phyloP scores from a whole-genome alignment of 2,113 vertebrate species.

The Machaerirhynchus nigripectus region DNA sequence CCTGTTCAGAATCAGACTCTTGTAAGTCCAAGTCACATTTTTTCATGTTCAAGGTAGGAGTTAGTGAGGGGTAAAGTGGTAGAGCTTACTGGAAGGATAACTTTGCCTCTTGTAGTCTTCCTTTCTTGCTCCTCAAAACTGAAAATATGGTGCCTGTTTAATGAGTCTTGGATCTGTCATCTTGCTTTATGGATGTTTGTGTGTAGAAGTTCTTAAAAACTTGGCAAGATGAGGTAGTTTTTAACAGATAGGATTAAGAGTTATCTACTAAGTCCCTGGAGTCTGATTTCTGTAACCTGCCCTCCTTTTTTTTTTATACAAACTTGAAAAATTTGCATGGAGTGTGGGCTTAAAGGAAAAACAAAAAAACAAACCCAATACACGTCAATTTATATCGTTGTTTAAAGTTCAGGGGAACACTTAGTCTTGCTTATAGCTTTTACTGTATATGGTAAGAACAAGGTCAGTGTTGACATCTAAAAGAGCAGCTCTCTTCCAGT shows the following conservation, averaged over 20 bases:
- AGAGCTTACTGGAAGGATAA: neutral
- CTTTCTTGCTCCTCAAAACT: neutral
- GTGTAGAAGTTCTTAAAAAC: neutral
- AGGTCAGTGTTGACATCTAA: conserved; percentile 7
- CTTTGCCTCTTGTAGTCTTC: neutral
- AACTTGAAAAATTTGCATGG: neutral
- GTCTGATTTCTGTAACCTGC: neutral
- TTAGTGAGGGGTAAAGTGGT: neutral
- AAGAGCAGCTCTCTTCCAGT: neutral
- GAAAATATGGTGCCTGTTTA: neutral
- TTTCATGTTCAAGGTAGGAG: neutral
- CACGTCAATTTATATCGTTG: conserved; percentile 6
- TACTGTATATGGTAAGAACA: conserved; percentile 64
- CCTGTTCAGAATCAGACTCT: conserved; percentile 89
- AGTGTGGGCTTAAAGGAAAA: neutral
- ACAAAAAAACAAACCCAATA: neutral
- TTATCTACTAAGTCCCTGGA: neutral
- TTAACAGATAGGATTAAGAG: neutral
- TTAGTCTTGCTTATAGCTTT: conserved; percentile 23
- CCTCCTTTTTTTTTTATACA: neutral
- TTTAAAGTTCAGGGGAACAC: conserved; percentile 29
- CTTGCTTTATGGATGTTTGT: neutral
- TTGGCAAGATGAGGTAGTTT: neutral
- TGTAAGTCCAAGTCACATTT: conserved; percentile 71
- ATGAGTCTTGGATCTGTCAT: neutral